A percentile compares a stretch with the other conserved stretches of the same genome.
These are phyloP conservation scores for Tenthredo mesomela DNA, from an alignment of 2,888 invertebrate species.

Conservation along the genomic window DNA sequence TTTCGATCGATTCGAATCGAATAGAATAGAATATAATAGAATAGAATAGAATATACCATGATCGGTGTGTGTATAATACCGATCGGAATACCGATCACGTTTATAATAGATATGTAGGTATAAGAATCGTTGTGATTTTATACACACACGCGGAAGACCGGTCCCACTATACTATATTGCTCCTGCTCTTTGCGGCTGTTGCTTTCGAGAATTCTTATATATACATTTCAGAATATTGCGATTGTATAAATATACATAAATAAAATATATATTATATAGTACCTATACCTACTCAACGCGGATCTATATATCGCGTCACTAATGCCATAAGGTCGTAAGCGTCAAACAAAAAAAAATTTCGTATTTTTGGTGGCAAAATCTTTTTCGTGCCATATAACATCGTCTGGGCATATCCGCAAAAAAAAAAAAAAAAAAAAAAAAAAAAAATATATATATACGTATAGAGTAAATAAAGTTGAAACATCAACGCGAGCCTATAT, in stretches of 20 bases:
- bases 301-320: not conserved
- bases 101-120: not conserved
- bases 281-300: too few relatives aligned
- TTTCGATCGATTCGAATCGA: constrained; percentile 37
- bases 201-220: constrained; percentile 16
- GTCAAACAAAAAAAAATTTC: too few relatives aligned
- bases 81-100: constrained; percentile 25
- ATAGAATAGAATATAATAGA: not conserved
- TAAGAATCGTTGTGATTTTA: not conserved
- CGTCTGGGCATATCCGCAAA: too few relatives aligned
- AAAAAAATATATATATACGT: not conserved
- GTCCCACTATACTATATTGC: not conserved
- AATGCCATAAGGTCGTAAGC: too few relatives aligned
- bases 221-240: not conserved
- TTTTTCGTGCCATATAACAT: too few relatives aligned
- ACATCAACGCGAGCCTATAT: not conserved
- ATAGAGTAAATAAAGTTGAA: not conserved
- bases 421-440: not conserved
- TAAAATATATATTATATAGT: too few relatives aligned
- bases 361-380: too few relatives aligned
- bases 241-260: constrained; percentile 4
- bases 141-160: not conserved
- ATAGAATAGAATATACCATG: not conserved
- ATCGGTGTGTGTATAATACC: not conserved
- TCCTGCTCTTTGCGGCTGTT: not conserved